Evolutionary conservation across 2,888 invertebrate genomes (phyloP).

Genomic region (Tenthredo notha): DNA sequence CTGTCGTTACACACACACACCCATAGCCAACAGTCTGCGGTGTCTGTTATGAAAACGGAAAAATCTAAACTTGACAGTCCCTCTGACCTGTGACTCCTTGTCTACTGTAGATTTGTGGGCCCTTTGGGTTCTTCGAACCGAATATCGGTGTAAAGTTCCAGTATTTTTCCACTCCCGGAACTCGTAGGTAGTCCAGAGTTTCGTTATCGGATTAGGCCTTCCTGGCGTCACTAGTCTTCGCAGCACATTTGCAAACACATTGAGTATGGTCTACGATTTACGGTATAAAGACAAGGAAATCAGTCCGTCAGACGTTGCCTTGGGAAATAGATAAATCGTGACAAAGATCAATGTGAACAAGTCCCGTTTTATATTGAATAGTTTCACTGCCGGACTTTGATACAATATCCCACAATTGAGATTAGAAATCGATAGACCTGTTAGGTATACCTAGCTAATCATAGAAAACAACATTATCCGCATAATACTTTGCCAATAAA

Average conservation of each 20-base stretch:
- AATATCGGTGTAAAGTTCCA: neutral
- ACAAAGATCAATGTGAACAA: slow-evolving; percentile 24
- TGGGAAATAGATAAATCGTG: neutral
- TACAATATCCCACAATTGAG: neutral
- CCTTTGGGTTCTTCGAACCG: neutral
- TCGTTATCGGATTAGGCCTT: neutral
- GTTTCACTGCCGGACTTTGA: slow-evolving; percentile 17
- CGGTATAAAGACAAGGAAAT: neutral
- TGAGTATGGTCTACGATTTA: neutral
- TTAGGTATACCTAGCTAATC: neutral
- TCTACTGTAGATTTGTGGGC: neutral
- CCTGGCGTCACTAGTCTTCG: neutral
- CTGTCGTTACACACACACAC: neutral
- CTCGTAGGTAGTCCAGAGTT: neutral
- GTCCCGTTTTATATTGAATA: slow-evolving; percentile 3
- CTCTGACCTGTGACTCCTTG: neutral
- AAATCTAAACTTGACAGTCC: neutral
- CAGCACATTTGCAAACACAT: neutral
- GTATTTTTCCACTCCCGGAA: neutral
- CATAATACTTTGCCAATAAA: neutral
- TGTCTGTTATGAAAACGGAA: neutral
- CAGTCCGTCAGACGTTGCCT: neutral
- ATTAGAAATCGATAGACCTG: neutral
- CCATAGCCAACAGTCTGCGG: neutral
- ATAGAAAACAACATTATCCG: neutral